Evolutionary conservation across 2,888 invertebrate genomes (phyloP).

Genomic region (Ornithoptera alexandrae): DNA sequence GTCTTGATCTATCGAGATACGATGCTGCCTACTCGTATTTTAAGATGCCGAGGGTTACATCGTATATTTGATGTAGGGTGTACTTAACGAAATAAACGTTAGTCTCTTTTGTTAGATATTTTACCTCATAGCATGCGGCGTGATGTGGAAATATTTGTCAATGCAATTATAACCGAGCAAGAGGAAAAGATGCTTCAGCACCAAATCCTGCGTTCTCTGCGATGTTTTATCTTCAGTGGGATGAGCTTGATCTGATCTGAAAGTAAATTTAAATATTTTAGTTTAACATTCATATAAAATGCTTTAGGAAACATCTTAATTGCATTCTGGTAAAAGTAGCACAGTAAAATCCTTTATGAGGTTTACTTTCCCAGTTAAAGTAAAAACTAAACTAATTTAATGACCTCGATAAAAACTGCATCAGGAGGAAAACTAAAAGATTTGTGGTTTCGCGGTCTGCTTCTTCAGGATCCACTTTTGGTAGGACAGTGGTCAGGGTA

Average conservation of each 20-base stretch:
- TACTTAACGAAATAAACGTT: no score
- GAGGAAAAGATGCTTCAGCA: slow-evolving; percentile 94
- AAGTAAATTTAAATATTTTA: slow-evolving; percentile 34
- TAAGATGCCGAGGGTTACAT: no score
- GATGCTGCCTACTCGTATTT: no score
- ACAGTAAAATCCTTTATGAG: no score
- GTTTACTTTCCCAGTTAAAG: no score
- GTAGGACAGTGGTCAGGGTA: slow-evolving; percentile 87
- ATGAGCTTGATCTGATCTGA: slow-evolving; percentile 82
- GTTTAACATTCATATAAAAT: no score
- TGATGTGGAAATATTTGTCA: slow-evolving; percentile 94
- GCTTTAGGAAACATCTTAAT: no score
- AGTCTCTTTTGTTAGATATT: no score
- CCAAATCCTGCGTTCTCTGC: slow-evolving; percentile 90
- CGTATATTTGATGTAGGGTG: no score
- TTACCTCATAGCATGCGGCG: slow-evolving; percentile 90
- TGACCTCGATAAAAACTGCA: slow-evolving; percentile 93
- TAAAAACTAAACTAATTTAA: slow-evolving; percentile 38
- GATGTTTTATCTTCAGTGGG: slow-evolving; percentile 92
- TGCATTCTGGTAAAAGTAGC: no score
- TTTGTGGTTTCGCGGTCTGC: slow-evolving; percentile 97
- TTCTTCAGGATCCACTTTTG: slow-evolving; percentile 95
- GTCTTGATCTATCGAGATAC: no score
- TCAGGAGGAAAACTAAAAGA: slow-evolving; percentile 94
- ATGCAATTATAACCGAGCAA: slow-evolving; percentile 95